phyloP scores from a whole-genome alignment of 2,797 vertebrate genomes.

The Botia almorhae region DNA sequence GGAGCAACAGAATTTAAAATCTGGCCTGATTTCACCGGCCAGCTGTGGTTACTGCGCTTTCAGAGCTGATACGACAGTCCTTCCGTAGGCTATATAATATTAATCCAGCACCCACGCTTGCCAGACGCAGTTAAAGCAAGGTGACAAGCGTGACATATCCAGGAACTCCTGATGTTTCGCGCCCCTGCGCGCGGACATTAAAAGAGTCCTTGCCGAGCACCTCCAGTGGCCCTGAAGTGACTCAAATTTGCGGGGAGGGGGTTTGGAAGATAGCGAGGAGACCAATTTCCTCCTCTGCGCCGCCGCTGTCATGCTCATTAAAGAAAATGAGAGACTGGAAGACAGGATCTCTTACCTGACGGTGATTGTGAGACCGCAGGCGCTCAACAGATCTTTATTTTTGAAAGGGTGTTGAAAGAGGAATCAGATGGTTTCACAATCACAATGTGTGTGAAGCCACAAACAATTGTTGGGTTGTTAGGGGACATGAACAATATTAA shows the following conservation, averaged over 20 bases:
- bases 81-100: slow-evolving; percentile 84
- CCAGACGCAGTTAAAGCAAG: slow-evolving; percentile 82
- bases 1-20: slow-evolving; percentile 70
- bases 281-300: slow-evolving; percentile 80
- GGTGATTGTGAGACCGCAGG: slow-evolving; percentile 10
- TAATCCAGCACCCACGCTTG: slow-evolving; percentile 81
- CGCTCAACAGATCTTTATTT: not conserved
- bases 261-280: slow-evolving; percentile 66
- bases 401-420: not conserved
- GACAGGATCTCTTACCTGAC: slow-evolving; percentile 21
- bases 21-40: slow-evolving; percentile 71
- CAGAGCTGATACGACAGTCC: slow-evolving; percentile 77
- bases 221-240: slow-evolving; percentile 79
- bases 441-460: not conserved
- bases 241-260: slow-evolving; percentile 71
- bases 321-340: slow-evolving; percentile 70
- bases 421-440: not conserved
- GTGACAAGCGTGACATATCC: slow-evolving; percentile 85
- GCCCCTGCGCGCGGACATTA: slow-evolving; percentile 77
- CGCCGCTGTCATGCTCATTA: slow-evolving; percentile 82
- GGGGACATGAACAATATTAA: too few relatives aligned
- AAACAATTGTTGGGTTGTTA: too few relatives aligned
- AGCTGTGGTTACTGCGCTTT: slow-evolving; percentile 77
- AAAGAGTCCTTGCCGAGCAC: slow-evolving; percentile 67
- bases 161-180: slow-evolving; percentile 84